Conservation (phyloP, 2,113 vertebrate genomes). For the Tricholaema leucomelas region DNA sequence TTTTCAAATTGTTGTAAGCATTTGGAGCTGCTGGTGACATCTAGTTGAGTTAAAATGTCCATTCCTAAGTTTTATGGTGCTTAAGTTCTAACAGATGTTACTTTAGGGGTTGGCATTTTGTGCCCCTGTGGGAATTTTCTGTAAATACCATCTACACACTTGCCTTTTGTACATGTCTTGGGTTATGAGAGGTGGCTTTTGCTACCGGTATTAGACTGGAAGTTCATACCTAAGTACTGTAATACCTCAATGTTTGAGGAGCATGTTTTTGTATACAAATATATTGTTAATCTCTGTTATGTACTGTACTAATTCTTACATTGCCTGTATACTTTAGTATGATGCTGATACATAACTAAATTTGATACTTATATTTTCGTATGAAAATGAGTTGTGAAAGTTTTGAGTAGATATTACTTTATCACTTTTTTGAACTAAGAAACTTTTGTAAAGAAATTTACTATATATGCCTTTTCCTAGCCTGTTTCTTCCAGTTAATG, state of each 20-base stretch:
- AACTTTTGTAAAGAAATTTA: constrained; percentile 98
- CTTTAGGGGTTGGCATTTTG: constrained; percentile 84
- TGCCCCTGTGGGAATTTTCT: constrained; percentile 84
- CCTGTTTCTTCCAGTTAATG: constrained; percentile 92
- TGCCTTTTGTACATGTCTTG: constrained; percentile 91
- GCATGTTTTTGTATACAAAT: constrained; percentile 96
- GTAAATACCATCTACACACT: constrained; percentile 96
- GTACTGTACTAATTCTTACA: constrained; percentile 99
- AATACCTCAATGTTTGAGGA: constrained; percentile 98
- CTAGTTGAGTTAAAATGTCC: constrained; percentile 74
- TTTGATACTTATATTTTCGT: constrained; percentile 99
- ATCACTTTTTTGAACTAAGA: constrained; percentile 94
- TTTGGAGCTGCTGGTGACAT: constrained; percentile 79
- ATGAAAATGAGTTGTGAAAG: constrained; percentile 99
- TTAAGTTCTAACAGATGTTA: constrained; percentile 86
- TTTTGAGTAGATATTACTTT: constrained; percentile 99
- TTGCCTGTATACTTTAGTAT: constrained; percentile 99
- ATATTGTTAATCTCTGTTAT: constrained; percentile 92
- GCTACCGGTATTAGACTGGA: constrained; percentile 96
- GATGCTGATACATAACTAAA: constrained; percentile 99
- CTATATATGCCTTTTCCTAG: constrained; percentile 94
- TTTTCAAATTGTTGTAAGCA: constrained; percentile 64
- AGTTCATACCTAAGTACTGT: constrained; percentile 99
- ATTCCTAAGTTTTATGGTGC: constrained; percentile 90
- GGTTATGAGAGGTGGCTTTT: constrained; percentile 88